Evolutionary conservation across 1,140 invertebrate species (phyloP).

Genomic region (Drosophila sucinea): DNA sequence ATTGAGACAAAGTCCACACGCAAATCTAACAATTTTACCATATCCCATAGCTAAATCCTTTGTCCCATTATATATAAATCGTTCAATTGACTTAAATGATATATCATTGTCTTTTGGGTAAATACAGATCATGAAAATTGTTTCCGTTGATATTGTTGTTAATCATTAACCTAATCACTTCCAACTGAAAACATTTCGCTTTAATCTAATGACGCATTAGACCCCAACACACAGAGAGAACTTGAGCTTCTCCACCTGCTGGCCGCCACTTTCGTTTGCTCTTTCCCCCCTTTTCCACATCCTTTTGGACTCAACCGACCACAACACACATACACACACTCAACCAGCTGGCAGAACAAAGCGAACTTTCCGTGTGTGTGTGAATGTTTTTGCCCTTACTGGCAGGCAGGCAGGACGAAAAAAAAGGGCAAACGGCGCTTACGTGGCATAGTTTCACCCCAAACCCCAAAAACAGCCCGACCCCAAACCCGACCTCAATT

Average conservation of each 20-base stretch:
- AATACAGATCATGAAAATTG: constrained; percentile 7
- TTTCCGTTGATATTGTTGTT: constrained; percentile 11
- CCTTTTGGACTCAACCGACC: constrained; percentile 15
- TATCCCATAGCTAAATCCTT: too few relatives aligned
- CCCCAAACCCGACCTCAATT: constrained; percentile 16
- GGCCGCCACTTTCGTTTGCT: not conserved
- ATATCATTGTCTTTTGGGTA: constrained; percentile 5
- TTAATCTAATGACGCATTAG: constrained; percentile 24
- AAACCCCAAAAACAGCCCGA: constrained; percentile 9
- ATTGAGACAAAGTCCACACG: too few relatives aligned
- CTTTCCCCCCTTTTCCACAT: not conserved
- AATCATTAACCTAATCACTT: constrained; percentile 22
- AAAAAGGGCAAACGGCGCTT: constrained; percentile 40
- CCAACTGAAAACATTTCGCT: constrained; percentile 15
- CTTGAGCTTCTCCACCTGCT: constrained; percentile 4
- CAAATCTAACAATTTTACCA: too few relatives aligned
- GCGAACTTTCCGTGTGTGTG: constrained; percentile 29
- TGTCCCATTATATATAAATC: not conserved
- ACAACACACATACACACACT: not conserved
- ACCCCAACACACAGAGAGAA: constrained; percentile 7
- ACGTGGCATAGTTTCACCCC: constrained; percentile 14
- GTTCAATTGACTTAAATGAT: constrained; percentile 8
- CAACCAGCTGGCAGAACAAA: constrained; percentile 16
- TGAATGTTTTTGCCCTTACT: constrained; percentile 30
- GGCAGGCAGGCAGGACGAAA: not conserved